phyloP scores from a whole-genome alignment of 2,888 invertebrate genomes.

The Hipparchia sbordonii region DNA sequence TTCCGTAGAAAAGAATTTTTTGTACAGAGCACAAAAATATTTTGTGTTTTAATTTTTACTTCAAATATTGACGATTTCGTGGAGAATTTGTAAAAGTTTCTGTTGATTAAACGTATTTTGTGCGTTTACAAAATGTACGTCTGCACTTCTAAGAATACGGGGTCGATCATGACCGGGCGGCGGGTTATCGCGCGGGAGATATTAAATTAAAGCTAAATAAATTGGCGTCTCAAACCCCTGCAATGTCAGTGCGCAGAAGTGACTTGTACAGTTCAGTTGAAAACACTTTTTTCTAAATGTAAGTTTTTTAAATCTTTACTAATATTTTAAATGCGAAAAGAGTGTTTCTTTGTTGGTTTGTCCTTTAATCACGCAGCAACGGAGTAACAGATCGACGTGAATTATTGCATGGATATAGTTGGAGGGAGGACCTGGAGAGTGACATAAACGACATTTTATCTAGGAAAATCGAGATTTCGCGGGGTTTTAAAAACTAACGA shows the following conservation, averaged over 20 bases:
- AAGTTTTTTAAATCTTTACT: conserved; percentile 20
- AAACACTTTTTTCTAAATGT: conserved; percentile 18
- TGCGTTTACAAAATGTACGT: conserved; percentile 39
- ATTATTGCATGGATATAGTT: no score
- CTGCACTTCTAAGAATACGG: conserved; percentile 68
- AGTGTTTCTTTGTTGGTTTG: no score
- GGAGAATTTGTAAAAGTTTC: conserved; percentile 13
- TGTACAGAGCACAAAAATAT: no score
- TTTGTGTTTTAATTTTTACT: no score
- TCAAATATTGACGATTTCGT: background rate
- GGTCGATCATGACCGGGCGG: conserved; percentile 63
- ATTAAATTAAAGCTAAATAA: conserved; percentile 71
- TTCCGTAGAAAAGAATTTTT: no score
- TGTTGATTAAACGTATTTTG: conserved; percentile 49
- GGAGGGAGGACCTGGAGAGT: no score
- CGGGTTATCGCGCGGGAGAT: conserved; percentile 69
- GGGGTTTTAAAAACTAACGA: no score
- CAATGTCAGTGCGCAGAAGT: conserved; percentile 60
- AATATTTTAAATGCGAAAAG: no score
- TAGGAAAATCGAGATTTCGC: no score
- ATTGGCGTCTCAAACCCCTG: conserved; percentile 56
- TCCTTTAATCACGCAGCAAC: no score
- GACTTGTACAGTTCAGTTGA: conserved; percentile 22
- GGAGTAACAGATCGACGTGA: no score
- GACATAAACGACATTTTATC: no score